These are phyloP conservation scores for Chondrilla cf. caribensis DNA, from an alignment of 37 sponge, comb jelly and placozoan species.

Conservation along the genomic window DNA sequence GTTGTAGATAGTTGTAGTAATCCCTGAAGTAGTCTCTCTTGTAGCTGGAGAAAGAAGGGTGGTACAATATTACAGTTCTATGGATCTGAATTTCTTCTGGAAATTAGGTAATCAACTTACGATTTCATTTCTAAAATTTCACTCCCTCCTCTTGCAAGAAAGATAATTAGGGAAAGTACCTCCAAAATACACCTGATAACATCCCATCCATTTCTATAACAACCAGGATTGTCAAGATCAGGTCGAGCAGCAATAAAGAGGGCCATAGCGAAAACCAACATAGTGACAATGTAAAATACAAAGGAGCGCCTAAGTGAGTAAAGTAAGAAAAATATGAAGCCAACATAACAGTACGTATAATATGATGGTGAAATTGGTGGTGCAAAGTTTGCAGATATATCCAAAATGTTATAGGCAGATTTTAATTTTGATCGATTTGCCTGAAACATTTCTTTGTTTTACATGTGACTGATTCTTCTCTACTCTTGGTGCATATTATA, in stretches of 20 bases:
- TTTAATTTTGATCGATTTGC: no score
- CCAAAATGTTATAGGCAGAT: no score
- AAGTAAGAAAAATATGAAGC: not conserved
- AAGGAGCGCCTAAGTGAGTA: not conserved
- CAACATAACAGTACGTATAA: no score
- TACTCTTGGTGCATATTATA: no score
- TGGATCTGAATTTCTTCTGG: not conserved
- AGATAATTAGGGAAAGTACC: not conserved
- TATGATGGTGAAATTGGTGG: no score
- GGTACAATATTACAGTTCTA: not conserved
- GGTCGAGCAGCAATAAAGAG: constrained; percentile 1
- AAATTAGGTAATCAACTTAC: no score
- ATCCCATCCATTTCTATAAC: not conserved
- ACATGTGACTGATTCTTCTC: no score
- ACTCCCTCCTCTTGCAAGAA: not conserved
- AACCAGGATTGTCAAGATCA: not conserved
- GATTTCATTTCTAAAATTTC: not conserved
- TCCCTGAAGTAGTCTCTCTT: not conserved
- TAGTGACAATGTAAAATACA: not conserved
- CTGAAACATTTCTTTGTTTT: no score
- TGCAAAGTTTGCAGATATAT: no score
- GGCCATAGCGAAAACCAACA: not conserved
- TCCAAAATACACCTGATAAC: not conserved
- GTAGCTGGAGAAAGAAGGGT: not conserved
- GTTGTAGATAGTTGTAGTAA: not conserved